Evolutionary conservation across 1,140 invertebrate species (phyloP), one percentile per base, ranked within the genome.

Genomic region (Aphelenchoides avenae): DNA sequence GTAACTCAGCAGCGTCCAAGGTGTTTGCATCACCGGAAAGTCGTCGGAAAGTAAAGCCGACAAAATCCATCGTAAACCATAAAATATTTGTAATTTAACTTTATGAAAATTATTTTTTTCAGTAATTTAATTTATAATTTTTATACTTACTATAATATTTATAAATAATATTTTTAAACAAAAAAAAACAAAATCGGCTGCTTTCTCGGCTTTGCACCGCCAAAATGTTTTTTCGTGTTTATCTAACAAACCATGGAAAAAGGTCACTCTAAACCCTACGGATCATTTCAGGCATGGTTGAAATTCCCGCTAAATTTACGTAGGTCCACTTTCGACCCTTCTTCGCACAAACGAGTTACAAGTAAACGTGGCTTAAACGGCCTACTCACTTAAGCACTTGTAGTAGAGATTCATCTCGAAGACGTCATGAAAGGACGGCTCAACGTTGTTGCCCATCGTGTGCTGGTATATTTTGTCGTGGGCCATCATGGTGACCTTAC

Each of bases 381-480:
- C 49, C 27, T 41, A 58, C 27, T 55, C 24, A 44, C 27, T 49
- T 18, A 30, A 20, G 34, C 44, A 61, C 20, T 62, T 61, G 24
- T 61, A 61, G 29, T 61, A 61, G 6, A 61, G 40, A 20, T 61
- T 61, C 59, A 61, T 61, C 39, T 57, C 30, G 13, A 62, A 43
- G 22, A 61, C 37, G 42, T 61, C 59, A 13, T 48, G 22, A 56
- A 63, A 63, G 1, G 41, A 47, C 5, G 59, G 59, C 7, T 27
- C 63, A 34, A 64, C 61, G 42, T 66, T 63, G 29, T 63, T 63
- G 18, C 61, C 61, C 61, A 63, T 63, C 31, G 61, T 63, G 48
- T 63, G 61, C 26, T 63, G 61, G 37, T 66, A 61, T 44, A 68
- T 57, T 22, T 52, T 52, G 27, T 57, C 54, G 13, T 52, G 51